These are phyloP conservation scores for Lathronympha strigana DNA, from an alignment of 2,888 invertebrate genomes.

Conservation along the genomic window DNA sequence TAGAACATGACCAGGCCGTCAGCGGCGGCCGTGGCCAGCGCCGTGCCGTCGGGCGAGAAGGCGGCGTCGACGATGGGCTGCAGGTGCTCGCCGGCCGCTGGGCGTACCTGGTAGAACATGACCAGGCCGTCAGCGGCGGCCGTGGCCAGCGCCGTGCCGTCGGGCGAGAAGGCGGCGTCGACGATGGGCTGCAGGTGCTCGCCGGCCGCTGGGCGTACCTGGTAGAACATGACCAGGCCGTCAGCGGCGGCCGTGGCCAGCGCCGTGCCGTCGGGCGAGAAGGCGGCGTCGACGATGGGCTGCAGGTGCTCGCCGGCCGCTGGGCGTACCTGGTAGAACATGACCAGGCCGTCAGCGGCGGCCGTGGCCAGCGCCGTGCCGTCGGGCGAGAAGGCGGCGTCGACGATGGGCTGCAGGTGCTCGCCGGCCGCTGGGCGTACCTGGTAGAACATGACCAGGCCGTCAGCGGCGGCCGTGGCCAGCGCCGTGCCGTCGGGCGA, in stretches of 20 bases:
- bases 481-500: conserved; percentile 55
- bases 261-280: conserved; percentile 56
- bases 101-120: too few species aligned
- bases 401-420: conserved; percentile 60
- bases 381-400: conserved; percentile 50
- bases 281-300: conserved; percentile 50
- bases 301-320: conserved; percentile 60
- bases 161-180: conserved; percentile 50
- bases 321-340: conserved; percentile 52
- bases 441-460: too few species aligned
- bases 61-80: conserved; percentile 49
- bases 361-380: conserved; percentile 58
- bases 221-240: too few species aligned
- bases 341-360: conserved; percentile 51
- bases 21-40: conserved; percentile 52
- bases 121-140: conserved; percentile 51
- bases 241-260: conserved; percentile 52
- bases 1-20: too few species aligned
- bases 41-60: conserved; percentile 57
- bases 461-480: conserved; percentile 53
- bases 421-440: conserved; percentile 53
- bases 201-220: conserved; percentile 50
- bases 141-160: conserved; percentile 58
- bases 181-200: conserved; percentile 65
- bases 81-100: conserved; percentile 58